Conservation (phyloP, 1,140 invertebrate species). For the Antheraea mylitta region DNA sequence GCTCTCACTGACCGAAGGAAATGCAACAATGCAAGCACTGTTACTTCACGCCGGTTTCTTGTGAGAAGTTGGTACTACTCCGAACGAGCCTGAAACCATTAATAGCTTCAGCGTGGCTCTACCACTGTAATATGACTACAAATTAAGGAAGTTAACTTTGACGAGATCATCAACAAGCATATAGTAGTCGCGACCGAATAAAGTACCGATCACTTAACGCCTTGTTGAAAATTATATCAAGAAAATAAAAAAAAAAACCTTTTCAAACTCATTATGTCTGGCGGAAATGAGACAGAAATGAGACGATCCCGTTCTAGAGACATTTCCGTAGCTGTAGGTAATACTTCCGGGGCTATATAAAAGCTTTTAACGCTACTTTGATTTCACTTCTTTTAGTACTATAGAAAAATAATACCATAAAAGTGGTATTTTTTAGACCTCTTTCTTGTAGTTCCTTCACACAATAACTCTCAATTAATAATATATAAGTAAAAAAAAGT, state of each 20-base stretch:
- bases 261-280: not conserved
- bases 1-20: no score
- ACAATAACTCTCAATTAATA: no score
- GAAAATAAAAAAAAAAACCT: not conserved
- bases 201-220: not conserved
- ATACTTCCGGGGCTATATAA: slow-evolving; percentile 7
- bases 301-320: slow-evolving; percentile 8
- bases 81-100: no score
- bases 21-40: no score
- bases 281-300: slow-evolving; percentile 7
- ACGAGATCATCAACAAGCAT: no score
- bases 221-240: not conserved
- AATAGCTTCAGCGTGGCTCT: no score
- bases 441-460: no score
- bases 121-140: no score
- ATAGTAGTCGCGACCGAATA: not conserved
- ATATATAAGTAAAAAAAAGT: no score
- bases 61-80: no score
- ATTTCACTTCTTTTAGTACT: not conserved
- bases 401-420: not conserved
- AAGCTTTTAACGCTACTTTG: not conserved
- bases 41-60: no score
- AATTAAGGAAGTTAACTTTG: no score
- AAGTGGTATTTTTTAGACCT: not conserved
- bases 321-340: slow-evolving; percentile 1